Evolutionary conservation across 2,888 invertebrate species (phyloP).

Genomic region (Aleiodes testaceus): DNA sequence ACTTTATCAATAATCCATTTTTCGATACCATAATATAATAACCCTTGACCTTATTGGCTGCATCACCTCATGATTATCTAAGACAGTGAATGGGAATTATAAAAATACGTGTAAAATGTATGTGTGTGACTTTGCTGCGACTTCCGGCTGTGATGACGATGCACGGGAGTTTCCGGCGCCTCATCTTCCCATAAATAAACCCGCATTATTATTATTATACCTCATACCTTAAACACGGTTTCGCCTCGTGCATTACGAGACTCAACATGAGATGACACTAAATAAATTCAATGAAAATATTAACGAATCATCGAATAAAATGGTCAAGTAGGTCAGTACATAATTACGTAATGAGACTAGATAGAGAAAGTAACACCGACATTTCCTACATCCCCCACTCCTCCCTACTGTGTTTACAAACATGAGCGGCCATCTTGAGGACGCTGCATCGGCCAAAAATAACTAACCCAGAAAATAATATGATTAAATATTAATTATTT

Average conservation of each 20-base stretch:
- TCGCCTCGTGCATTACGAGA: not conserved
- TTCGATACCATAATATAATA: no score
- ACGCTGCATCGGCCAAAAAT: slow-evolving; percentile 11
- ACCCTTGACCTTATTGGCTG: no score
- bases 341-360: slow-evolving; percentile 65
- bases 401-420: slow-evolving; percentile 64
- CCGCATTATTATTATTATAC: slow-evolving; percentile 8
- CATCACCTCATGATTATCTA: slow-evolving; percentile 1
- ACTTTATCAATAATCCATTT: no score
- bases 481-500: no score
- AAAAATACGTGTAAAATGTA: slow-evolving; percentile 12
- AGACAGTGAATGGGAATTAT: slow-evolving; percentile 20
- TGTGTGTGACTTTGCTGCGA: slow-evolving; percentile 26
- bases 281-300: not conserved
- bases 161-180: slow-evolving; percentile 46
- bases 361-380: slow-evolving; percentile 67
- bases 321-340: slow-evolving; percentile 68
- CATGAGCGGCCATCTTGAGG: slow-evolving; percentile 63
- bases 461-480: slow-evolving; percentile 17
- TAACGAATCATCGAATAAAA: not conserved
- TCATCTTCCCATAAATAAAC: slow-evolving; percentile 44
- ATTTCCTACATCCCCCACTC: slow-evolving; percentile 43
- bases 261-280: no score
- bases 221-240: no score
- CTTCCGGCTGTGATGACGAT: slow-evolving; percentile 35